A percentile compares a stretch with the other conserved stretches of the same genome.
phyloP scores from a whole-genome alignment of 2,888 invertebrate genomes.

The Athalia rosae region DNA sequence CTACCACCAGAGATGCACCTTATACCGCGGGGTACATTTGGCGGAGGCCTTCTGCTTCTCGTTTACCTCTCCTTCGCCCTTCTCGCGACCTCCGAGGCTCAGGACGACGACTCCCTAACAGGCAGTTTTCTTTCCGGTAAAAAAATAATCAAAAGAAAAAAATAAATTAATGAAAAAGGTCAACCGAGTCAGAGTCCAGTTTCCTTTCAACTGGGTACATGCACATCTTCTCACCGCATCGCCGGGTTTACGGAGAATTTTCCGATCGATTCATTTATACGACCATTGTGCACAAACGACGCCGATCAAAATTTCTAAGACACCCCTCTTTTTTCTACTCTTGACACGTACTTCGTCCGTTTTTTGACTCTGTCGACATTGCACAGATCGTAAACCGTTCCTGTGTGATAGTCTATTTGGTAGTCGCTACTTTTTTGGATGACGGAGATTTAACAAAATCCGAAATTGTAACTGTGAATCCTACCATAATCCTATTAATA shows the following conservation, averaged over 20 bases:
- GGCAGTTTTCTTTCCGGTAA: constrained; percentile 89
- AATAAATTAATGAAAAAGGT: not conserved
- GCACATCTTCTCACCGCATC: no score
- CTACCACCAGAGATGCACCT: constrained; percentile 36
- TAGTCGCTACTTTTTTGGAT: no score
- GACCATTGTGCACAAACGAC: not conserved
- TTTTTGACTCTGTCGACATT: no score
- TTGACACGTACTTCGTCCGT: not conserved
- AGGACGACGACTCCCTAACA: constrained; percentile 85
- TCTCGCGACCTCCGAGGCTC: constrained; percentile 60
- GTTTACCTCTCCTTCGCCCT: constrained; percentile 58
- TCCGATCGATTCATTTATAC: not conserved
- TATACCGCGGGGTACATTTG: constrained; percentile 28
- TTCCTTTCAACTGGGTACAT: no score
- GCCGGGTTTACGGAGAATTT: no score
- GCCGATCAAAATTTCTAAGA: not conserved
- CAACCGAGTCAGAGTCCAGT: no score
- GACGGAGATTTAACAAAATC: no score
- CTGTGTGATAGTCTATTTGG: no score
- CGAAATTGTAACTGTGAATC: no score
- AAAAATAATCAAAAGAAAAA: constrained; percentile 52
- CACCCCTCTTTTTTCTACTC: not conserved
- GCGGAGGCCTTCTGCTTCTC: constrained; percentile 52
- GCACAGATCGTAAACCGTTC: no score
- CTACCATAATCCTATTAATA: no score